phyloP scores from a whole-genome alignment of 2,797 vertebrate genomes.

The Enteromius argenteus region DNA sequence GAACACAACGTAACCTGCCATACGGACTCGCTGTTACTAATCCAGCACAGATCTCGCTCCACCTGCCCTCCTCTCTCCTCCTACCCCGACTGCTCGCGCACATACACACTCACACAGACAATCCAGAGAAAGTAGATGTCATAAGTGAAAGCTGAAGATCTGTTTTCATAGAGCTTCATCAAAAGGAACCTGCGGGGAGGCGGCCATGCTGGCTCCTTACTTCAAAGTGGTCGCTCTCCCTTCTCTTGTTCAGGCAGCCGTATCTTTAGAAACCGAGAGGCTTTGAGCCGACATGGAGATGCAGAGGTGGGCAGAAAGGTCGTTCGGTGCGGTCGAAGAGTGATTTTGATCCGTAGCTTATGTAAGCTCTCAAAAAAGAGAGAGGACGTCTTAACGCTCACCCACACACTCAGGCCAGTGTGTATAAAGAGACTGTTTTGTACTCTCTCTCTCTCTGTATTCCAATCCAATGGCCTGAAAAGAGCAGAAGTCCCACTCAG shows the following conservation, averaged over 20 bases:
- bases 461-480: not conserved
- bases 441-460: not conserved
- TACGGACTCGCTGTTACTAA: constrained; percentile 62
- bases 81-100: constrained; percentile 33
- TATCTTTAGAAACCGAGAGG: constrained; percentile 42
- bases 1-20: constrained; percentile 65
- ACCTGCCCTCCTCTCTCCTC: constrained; percentile 29
- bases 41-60: constrained; percentile 53
- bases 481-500: not conserved
- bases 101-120: constrained; percentile 17
- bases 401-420: constrained; percentile 43
- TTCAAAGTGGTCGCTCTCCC: constrained; percentile 38
- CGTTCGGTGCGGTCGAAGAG: constrained; percentile 36
- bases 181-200: constrained; percentile 38
- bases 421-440: constrained; percentile 16
- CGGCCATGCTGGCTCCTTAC: constrained; percentile 35
- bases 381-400: constrained; percentile 55
- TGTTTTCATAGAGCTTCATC: constrained; percentile 43
- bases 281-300: constrained; percentile 43
- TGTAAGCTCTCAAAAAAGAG: constrained; percentile 54
- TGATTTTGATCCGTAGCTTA: constrained; percentile 53
- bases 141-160: constrained; percentile 30
- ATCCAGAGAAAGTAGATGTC: constrained; percentile 14
- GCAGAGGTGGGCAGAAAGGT: constrained; percentile 53
- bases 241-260: constrained; percentile 31